Conservation (phyloP, 64 coral and sea anemone species). For the Hydrozoanthus tunicans region DNA sequence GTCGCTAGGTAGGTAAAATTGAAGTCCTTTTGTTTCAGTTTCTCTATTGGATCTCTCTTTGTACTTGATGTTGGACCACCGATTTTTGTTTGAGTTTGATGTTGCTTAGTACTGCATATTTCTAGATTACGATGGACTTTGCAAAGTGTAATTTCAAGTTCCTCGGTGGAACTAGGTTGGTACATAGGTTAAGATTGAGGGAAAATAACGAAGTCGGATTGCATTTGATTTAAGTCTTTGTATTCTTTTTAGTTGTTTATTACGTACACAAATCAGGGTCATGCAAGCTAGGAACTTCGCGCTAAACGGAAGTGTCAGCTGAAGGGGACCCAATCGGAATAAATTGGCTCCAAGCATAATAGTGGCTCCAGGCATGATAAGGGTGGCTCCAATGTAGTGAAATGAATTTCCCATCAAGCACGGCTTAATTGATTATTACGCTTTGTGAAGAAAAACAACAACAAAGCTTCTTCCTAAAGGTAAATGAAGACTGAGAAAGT, state of each 20-base stretch:
- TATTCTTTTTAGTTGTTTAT: slow-evolving; percentile 19
- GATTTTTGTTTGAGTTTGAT: slow-evolving; percentile 29
- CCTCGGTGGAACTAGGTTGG: slow-evolving; percentile 21
- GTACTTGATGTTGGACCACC: slow-evolving; percentile 17
- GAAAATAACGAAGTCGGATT: slow-evolving; percentile 38
- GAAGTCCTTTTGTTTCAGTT: background rate
- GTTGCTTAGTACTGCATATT: background rate
- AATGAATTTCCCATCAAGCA: too few relatives aligned
- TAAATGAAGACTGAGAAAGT: too few relatives aligned
- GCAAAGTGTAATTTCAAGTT: background rate
- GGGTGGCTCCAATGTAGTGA: too few relatives aligned
- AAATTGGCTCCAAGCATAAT: too few relatives aligned
- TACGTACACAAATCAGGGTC: too few relatives aligned
- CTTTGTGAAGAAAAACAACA: too few relatives aligned
- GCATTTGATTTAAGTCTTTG: background rate
- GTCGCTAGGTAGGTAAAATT: slow-evolving; percentile 11
- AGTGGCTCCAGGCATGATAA: too few relatives aligned
- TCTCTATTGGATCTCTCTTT: slow-evolving; percentile 26
- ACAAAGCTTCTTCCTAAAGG: too few relatives aligned
- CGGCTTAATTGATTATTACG: too few relatives aligned
- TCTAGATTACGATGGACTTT: background rate
- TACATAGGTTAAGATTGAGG: slow-evolving; percentile 52
- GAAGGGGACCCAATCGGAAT: too few relatives aligned
- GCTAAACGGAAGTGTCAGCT: too few relatives aligned
- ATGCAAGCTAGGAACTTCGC: too few relatives aligned